Evolutionary conservation across 2,113 vertebrate genomes (phyloP).

Genomic region (Passer domesticus): DNA sequence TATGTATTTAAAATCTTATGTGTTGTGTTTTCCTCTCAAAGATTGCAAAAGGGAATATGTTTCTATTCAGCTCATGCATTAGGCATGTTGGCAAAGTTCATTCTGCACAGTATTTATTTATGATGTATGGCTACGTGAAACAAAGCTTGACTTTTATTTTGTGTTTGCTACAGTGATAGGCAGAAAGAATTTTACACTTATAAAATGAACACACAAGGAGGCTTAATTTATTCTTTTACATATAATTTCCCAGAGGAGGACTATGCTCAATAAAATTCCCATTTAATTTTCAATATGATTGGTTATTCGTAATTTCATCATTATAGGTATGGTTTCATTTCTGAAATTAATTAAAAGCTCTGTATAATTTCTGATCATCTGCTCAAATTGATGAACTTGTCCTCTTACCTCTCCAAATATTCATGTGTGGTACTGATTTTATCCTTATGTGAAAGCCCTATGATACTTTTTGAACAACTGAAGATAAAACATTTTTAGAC

Average conservation of each 20-base stretch:
- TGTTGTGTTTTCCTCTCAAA: not conserved
- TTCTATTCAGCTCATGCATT: not conserved
- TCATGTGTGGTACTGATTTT: not conserved
- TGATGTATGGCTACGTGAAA: not conserved
- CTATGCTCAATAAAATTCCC: not conserved
- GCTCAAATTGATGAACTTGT: not conserved
- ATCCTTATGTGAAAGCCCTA: not conserved
- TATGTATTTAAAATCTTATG: not conserved
- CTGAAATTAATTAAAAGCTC: not conserved
- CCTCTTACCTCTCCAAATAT: not conserved
- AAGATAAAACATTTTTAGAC: not conserved
- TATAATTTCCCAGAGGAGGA: not conserved
- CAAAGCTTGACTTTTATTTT: not conserved
- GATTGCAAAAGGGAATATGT: not conserved
- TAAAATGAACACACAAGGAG: not conserved
- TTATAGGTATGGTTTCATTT: not conserved
- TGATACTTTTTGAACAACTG: not conserved
- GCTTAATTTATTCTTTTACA: not conserved
- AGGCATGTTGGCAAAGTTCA: not conserved
- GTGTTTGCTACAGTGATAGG: not conserved
- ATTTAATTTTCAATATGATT: conserved; percentile 14
- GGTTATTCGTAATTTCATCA: not conserved
- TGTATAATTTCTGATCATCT: not conserved
- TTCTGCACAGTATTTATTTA: not conserved
- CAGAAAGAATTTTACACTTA: not conserved